Conservation (phyloP, 2,797 vertebrate species). For the Clarias fuscus region DNA sequence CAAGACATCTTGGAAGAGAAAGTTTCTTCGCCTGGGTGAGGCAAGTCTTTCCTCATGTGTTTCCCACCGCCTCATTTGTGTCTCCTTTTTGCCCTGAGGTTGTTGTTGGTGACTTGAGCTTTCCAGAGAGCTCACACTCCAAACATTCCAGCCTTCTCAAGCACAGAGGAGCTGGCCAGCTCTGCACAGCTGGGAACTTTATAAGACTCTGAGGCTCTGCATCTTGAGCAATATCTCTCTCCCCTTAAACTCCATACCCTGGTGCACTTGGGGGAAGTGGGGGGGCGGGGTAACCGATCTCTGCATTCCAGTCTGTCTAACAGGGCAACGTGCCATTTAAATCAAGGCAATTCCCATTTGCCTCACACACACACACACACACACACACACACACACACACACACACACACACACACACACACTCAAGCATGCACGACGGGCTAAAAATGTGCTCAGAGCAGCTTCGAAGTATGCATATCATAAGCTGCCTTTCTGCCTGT, state of each 20-base stretch:
- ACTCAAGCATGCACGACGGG: neutral
- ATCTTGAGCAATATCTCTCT: constrained; percentile 62
- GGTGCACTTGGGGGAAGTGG: constrained; percentile 5
- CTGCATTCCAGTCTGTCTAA: constrained; percentile 46
- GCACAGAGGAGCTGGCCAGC: constrained; percentile 62
- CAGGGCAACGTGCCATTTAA: constrained; percentile 29
- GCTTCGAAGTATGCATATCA: constrained; percentile 14
- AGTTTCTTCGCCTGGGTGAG: constrained; percentile 67
- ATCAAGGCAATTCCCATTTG: constrained; percentile 15
- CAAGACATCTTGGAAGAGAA: constrained; percentile 65
- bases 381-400: neutral
- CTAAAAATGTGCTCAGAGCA: neutral
- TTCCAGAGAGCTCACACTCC: constrained; percentile 71
- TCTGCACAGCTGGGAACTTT: constrained; percentile 73
- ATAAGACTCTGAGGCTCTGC: constrained; percentile 69
- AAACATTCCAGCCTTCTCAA: constrained; percentile 75
- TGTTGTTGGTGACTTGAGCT: constrained; percentile 68
- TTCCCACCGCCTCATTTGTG: constrained; percentile 10
- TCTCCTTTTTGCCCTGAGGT: constrained; percentile 37
- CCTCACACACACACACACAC: constrained; percentile 15
- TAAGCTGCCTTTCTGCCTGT: constrained; percentile 18
- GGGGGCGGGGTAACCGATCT: constrained; percentile 19
- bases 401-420: neutral
- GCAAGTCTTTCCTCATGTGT: constrained; percentile 31
- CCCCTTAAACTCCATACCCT: constrained; percentile 32